Conservation (phyloP, 2,113 vertebrate species). For the Trematomus loennbergii region DNA sequence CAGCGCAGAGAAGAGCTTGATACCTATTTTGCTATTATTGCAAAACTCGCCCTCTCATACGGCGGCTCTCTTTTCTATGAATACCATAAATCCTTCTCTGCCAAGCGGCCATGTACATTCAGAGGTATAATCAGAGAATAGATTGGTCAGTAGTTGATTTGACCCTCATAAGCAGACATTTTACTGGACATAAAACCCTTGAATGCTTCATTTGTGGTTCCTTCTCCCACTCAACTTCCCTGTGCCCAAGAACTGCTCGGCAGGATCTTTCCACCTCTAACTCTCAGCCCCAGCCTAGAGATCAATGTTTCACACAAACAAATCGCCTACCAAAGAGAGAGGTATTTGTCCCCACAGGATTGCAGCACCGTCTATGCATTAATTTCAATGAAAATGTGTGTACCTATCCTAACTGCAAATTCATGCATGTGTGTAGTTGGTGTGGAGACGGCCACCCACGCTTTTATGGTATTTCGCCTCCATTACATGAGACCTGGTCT, state of each 20-base stretch:
- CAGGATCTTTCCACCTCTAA: background rate
- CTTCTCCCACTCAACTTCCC: background rate
- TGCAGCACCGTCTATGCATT: too few species aligned
- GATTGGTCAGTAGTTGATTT: background rate
- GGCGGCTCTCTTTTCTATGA: background rate
- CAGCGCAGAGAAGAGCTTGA: too few species aligned
- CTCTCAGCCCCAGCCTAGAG: background rate
- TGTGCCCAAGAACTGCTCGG: background rate
- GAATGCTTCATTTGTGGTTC: background rate
- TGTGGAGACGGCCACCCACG: too few species aligned
- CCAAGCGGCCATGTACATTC: background rate
- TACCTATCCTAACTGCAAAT: too few species aligned
- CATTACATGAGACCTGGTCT: too few species aligned
- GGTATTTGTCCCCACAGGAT: too few species aligned
- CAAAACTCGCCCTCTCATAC: background rate
- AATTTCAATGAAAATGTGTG: too few species aligned
- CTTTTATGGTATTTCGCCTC: too few species aligned
- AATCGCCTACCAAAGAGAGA: too few species aligned
- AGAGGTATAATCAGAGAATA: background rate
- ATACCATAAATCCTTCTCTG: background rate
- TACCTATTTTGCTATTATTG: too few species aligned
- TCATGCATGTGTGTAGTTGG: too few species aligned
- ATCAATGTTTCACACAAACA: background rate
- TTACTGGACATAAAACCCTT: background rate
- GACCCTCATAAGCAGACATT: background rate